Percentiles rank a stretch among this genome's conserved stretches.
Evolutionary conservation across 2,888 invertebrate species (phyloP).

Genomic region (Stegophylla sp.): DNA sequence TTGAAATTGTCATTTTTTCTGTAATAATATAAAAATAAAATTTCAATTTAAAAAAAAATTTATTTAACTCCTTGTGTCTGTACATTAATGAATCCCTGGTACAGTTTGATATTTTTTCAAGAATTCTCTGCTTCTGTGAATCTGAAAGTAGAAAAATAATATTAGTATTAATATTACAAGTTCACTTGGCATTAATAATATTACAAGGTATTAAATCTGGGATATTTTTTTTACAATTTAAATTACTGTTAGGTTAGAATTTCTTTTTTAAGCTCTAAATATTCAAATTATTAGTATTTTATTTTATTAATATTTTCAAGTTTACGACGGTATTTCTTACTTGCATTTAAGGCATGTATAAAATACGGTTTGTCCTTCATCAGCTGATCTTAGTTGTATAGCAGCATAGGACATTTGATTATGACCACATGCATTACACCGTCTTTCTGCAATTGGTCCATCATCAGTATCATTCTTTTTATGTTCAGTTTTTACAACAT

Average conservation of each 20-base stretch:
- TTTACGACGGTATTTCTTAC: constrained; percentile 66
- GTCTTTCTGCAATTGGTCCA: constrained; percentile 81
- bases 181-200: background rate
- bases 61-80: background rate
- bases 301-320: too few relatives aligned
- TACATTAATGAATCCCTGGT: background rate
- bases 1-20: too few relatives aligned
- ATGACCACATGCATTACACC: constrained; percentile 86
- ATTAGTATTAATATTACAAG: constrained; percentile 1
- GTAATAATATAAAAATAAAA: background rate
- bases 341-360: constrained; percentile 95
- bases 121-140: constrained; percentile 80
- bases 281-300: background rate
- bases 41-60: constrained; percentile 9
- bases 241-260: too few relatives aligned
- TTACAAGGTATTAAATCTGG: too few relatives aligned
- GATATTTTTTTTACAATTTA: background rate
- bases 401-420: constrained; percentile 96
- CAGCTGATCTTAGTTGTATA: constrained; percentile 91
- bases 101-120: constrained; percentile 63
- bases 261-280: too few relatives aligned
- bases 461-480: constrained; percentile 69
- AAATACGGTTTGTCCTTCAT: constrained; percentile 99
- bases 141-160: constrained; percentile 66
- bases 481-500: constrained; percentile 63